phyloP scores from a whole-genome alignment of 2,797 vertebrate species.

The Taenioides sp. region DNA sequence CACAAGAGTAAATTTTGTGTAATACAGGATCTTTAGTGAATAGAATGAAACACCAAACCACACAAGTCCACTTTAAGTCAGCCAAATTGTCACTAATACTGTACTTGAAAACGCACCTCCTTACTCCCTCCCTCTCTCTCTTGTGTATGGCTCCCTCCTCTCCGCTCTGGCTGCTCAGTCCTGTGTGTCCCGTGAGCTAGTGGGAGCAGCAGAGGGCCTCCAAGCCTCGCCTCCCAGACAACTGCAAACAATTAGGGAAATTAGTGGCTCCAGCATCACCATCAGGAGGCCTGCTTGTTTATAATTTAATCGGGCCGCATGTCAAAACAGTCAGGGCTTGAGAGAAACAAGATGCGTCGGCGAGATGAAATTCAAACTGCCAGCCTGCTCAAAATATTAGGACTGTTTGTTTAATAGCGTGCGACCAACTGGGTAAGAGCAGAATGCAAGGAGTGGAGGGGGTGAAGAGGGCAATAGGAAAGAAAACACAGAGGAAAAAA shows the following conservation, averaged over 20 bases:
- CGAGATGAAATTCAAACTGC: slow-evolving; percentile 99
- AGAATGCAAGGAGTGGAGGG: slow-evolving; percentile 26
- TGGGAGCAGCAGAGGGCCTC: too few relatives aligned
- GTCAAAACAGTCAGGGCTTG: slow-evolving; percentile 99
- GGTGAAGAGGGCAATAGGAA: slow-evolving; percentile 27
- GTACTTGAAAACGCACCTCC: slow-evolving; percentile 81
- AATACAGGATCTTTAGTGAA: neutral
- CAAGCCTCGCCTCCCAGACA: slow-evolving; percentile 88
- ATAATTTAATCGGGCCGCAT: slow-evolving; percentile 99
- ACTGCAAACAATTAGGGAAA: slow-evolving; percentile 99
- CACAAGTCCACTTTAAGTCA: slow-evolving; percentile 78
- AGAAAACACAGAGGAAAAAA: slow-evolving; percentile 54
- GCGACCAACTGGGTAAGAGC: slow-evolving; percentile 83
- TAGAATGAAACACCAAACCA: neutral
- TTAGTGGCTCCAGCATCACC: slow-evolving; percentile 99
- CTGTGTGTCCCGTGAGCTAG: slow-evolving; percentile 19
- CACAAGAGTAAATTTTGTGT: too few relatives aligned
- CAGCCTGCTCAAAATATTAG: slow-evolving; percentile 99
- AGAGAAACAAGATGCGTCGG: slow-evolving; percentile 99
- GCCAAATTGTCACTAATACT: slow-evolving; percentile 91
- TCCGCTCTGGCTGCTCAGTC: slow-evolving; percentile 23
- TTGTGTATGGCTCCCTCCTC: slow-evolving; percentile 10
- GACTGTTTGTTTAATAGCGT: slow-evolving; percentile 99
- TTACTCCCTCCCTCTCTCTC: slow-evolving; percentile 9
- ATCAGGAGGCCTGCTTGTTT: slow-evolving; percentile 99